Conservation (phyloP, 2,888 invertebrate genomes). For the Tridacna gigas region DNA sequence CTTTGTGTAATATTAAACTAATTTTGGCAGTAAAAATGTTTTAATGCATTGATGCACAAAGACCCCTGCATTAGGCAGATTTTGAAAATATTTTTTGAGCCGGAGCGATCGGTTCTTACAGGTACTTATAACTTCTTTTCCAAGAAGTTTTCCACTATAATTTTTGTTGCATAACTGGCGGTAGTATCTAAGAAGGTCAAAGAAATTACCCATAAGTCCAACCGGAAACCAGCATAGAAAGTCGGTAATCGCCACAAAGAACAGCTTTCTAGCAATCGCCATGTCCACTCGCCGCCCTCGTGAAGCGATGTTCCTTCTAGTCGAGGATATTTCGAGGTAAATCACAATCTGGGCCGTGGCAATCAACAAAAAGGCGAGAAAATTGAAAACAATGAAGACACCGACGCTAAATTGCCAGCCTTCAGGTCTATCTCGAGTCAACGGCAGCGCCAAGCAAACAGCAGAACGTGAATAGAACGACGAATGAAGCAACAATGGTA, state of each 20-base stretch:
- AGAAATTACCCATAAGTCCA: slow-evolving; percentile 63
- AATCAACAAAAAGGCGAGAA: slow-evolving; percentile 79
- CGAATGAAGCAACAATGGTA: slow-evolving; percentile 77
- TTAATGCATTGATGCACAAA: too few relatives aligned
- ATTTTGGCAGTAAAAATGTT: too few relatives aligned
- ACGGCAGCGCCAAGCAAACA: slow-evolving; percentile 82
- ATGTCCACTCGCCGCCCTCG: slow-evolving; percentile 63
- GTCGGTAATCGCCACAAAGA: slow-evolving; percentile 79
- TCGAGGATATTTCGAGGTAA: slow-evolving; percentile 72
- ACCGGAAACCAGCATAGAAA: slow-evolving; percentile 81
- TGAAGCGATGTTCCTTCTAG: slow-evolving; percentile 21
- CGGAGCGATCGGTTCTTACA: too few relatives aligned
- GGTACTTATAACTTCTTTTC: too few relatives aligned
- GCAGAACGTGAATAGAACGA: slow-evolving; percentile 82
- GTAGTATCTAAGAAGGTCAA: too few relatives aligned
- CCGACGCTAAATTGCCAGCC: slow-evolving; percentile 83
- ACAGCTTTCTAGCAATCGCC: slow-evolving; percentile 80
- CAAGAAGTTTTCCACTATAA: too few relatives aligned
- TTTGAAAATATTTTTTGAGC: too few relatives aligned
- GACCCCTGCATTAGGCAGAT: too few relatives aligned
- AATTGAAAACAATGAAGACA: slow-evolving; percentile 81
- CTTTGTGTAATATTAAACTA: too few relatives aligned
- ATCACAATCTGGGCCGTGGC: slow-evolving; percentile 80
- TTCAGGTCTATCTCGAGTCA: slow-evolving; percentile 79
- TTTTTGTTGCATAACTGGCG: too few relatives aligned